Conservation (phyloP, 2,113 vertebrate species). For the Pandion haliaetus region DNA sequence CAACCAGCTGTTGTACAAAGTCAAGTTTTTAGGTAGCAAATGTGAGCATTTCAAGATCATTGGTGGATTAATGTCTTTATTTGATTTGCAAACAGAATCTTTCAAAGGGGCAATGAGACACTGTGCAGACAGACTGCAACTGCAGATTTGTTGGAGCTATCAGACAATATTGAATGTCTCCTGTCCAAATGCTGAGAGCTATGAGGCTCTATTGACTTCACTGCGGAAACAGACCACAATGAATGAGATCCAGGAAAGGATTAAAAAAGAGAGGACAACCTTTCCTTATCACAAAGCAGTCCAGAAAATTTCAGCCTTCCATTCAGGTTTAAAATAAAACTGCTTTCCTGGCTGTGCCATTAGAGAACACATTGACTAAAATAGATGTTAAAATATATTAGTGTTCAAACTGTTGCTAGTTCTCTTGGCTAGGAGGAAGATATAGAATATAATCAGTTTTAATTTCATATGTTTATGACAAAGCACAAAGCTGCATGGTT, state of each 20-base stretch:
- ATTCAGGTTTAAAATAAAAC: background rate
- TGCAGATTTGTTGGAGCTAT: conserved; percentile 34
- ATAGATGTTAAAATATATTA: background rate
- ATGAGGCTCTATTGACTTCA: conserved; percentile 30
- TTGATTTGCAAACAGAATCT: conserved; percentile 13
- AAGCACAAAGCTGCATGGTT: background rate
- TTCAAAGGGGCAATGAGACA: background rate
- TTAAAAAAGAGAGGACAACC: background rate
- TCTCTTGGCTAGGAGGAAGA: background rate
- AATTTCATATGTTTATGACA: background rate
- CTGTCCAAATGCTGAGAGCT: conserved; percentile 18
- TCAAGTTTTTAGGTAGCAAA: background rate
- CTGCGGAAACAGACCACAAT: background rate
- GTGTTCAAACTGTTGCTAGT: background rate
- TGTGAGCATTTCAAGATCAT: background rate
- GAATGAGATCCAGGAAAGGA: conserved; percentile 1
- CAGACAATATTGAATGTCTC: conserved; percentile 49
- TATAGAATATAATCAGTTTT: background rate
- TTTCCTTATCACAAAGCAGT: background rate
- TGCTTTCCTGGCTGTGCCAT: background rate
- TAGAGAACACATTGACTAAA: background rate
- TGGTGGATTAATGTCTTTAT: background rate
- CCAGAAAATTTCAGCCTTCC: background rate
- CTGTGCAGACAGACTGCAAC: background rate
- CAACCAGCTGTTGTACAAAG: background rate